phyloP scores from a whole-genome alignment of 2,797 vertebrate species.

The Hippocampus kuda region DNA sequence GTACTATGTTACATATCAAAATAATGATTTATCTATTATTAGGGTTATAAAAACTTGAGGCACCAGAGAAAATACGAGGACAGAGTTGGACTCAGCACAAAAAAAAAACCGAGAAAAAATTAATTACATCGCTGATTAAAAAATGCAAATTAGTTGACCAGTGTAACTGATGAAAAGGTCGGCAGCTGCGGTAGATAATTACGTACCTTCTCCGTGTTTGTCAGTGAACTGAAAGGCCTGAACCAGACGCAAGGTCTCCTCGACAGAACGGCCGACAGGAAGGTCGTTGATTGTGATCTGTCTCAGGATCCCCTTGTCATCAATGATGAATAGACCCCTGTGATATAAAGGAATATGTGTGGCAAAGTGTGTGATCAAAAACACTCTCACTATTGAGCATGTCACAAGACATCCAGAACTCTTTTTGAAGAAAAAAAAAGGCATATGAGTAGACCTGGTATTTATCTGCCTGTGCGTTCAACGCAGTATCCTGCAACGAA shows the following conservation, averaged over 20 bases:
- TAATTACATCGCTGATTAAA: no score
- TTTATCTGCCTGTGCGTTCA: no score
- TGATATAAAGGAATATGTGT: constrained; percentile 5
- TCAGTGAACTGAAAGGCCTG: constrained; percentile 99
- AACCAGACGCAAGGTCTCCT: constrained; percentile 89
- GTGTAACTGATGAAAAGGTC: background rate
- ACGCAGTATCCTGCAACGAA: no score
- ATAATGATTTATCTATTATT: no score
- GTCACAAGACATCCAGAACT: no score
- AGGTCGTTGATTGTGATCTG: constrained; percentile 98
- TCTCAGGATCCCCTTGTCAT: constrained; percentile 84
- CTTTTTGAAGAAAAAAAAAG: no score
- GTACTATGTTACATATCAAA: no score
- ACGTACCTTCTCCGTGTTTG: constrained; percentile 90
- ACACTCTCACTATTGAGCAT: background rate
- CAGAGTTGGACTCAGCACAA: no score
- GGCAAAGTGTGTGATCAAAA: background rate
- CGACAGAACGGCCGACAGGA: constrained; percentile 89
- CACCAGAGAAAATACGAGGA: no score
- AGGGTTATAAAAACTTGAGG: no score
- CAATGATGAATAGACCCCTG: constrained; percentile 95
- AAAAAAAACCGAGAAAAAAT: no score
- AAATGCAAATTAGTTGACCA: background rate
- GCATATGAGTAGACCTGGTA: no score
- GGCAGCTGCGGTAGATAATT: background rate